Conservation (phyloP, 2,888 invertebrate genomes). For the Stenchaetothrips biformis region DNA sequence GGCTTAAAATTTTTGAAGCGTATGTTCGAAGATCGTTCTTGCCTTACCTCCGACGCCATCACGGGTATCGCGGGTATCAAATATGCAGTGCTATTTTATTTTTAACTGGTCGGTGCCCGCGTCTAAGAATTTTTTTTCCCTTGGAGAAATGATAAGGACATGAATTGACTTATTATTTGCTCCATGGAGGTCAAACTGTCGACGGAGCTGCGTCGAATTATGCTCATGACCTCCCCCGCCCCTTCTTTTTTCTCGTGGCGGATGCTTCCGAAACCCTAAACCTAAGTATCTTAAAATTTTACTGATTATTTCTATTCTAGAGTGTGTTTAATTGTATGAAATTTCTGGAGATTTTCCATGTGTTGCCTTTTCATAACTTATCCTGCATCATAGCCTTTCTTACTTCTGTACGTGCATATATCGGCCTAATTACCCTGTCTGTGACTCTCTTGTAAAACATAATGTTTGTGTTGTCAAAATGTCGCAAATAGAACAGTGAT, state of each 20-base stretch:
- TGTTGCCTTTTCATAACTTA: neutral
- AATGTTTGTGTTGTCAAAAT: neutral
- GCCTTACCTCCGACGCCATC: neutral
- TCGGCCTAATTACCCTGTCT: conserved; percentile 12
- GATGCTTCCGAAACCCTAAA: neutral
- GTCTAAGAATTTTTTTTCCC: no score
- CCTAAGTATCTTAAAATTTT: no score
- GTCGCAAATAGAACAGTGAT: neutral
- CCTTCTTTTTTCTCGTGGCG: neutral
- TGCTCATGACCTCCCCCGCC: no score
- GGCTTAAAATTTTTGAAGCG: neutral
- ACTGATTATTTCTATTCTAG: neutral
- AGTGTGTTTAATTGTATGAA: neutral
- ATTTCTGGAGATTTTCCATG: neutral
- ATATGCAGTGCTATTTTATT: no score
- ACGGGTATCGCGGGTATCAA: neutral
- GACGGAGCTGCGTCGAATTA: no score
- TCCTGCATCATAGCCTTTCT: neutral
- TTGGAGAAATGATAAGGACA: no score
- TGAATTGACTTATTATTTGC: no score
- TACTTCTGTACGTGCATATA: neutral
- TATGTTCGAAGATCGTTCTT: neutral
- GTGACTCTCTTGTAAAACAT: neutral
- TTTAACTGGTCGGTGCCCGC: no score
- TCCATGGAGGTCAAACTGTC: no score